Conservation (phyloP, 2,888 invertebrate genomes). For the Gandaritis pyraliata region DNA sequence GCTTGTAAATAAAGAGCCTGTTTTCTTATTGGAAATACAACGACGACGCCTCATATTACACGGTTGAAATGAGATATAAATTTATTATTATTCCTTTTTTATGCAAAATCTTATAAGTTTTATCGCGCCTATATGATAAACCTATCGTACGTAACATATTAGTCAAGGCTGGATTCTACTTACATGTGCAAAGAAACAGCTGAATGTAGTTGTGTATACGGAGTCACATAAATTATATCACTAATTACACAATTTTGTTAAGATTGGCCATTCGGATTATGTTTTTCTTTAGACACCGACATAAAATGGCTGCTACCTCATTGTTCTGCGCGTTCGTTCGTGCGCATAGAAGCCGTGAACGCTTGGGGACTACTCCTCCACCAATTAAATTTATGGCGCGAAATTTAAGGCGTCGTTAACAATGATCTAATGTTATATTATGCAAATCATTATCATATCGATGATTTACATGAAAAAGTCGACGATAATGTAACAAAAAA, state of each 20-base stretch:
- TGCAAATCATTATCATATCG: conserved; percentile 46
- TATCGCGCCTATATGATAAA: conserved; percentile 70
- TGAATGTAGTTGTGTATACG: conserved; percentile 77
- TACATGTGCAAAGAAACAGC: conserved; percentile 79
- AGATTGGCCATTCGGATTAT: conserved; percentile 85
- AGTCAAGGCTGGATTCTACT: conserved; percentile 77
- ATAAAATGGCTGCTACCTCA: conserved; percentile 86
- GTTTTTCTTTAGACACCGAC: conserved; percentile 84
- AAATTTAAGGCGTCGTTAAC: conserved; percentile 80
- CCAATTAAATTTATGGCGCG: conserved; percentile 85
- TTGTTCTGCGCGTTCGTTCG: conserved; percentile 85
- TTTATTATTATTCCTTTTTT: conserved; percentile 67
- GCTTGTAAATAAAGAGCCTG: conserved; percentile 54
- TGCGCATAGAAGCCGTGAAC: conserved; percentile 85
- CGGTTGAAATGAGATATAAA: conserved; percentile 65
- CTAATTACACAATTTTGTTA: conserved; percentile 84
- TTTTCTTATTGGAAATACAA: conserved; percentile 60
- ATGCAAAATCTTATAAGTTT: conserved; percentile 69
- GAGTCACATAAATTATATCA: conserved; percentile 84
- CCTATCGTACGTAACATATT: conserved; percentile 59
- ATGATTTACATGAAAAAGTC: conserved; percentile 41
- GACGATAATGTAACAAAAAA: conserved; percentile 64
- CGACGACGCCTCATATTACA: conserved; percentile 60
- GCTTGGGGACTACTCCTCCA: conserved; percentile 84
- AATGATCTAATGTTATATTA: conserved; percentile 61